These are phyloP conservation scores for Diplodus puntazzo DNA, from an alignment of 2,797 vertebrate genomes.

Conservation along the genomic window DNA sequence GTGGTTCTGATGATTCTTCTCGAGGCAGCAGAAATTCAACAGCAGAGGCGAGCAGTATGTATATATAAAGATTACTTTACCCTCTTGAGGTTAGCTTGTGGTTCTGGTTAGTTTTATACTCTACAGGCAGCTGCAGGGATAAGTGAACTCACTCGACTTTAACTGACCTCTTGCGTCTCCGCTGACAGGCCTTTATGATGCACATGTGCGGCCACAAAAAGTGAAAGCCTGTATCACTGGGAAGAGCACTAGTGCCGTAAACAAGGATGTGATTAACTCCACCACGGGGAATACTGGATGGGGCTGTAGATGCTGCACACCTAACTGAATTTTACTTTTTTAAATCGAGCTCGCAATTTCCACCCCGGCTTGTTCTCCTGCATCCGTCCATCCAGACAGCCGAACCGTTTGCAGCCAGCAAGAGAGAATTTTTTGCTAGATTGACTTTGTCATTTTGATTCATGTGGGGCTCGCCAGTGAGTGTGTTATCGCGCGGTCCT, in stretches of 20 bases:
- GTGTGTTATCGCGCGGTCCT: conserved; percentile 64
- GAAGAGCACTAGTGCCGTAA: conserved; percentile 49
- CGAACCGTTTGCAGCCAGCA: conserved; percentile 60
- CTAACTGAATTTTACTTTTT: conserved; percentile 62
- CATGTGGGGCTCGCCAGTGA: conserved; percentile 61
- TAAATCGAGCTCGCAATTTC: conserved; percentile 49
- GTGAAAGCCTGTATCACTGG: conserved; percentile 31
- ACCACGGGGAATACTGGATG: conserved; percentile 21
- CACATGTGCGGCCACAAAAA: conserved; percentile 53
- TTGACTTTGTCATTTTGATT: conserved; percentile 80
- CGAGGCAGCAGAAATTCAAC: conserved; percentile 8
- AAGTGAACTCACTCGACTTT: conserved; percentile 51
- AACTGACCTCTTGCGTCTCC: conserved; percentile 51
- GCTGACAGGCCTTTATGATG: conserved; percentile 53
- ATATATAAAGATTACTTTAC: conserved; percentile 30
- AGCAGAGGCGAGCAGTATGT: conserved; percentile 20
- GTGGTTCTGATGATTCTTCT: background rate
- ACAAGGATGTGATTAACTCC: conserved; percentile 66
- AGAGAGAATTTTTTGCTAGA: conserved; percentile 70
- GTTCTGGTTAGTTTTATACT: conserved; percentile 56
- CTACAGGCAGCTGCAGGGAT: conserved; percentile 54
- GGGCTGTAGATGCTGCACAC: conserved; percentile 34
- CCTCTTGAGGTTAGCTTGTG: conserved; percentile 53
- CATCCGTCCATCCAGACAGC: conserved; percentile 54
- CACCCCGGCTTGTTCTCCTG: conserved; percentile 26